Base-by-base conservation (phyloP, 2,888 invertebrate genomes). In the Lasioglossum lativentre region DNA sequence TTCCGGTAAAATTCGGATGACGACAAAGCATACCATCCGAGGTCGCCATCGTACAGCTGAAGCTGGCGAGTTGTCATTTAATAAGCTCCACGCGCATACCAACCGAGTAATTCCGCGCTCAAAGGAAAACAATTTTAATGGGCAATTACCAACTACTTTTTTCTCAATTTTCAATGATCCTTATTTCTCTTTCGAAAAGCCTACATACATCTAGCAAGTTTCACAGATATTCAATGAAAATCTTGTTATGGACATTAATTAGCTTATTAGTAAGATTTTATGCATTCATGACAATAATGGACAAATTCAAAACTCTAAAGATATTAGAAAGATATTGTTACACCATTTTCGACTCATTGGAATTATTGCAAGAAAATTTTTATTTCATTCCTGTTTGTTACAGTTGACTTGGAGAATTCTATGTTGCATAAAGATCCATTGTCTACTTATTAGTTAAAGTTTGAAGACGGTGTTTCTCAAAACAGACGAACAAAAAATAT, bases 1-100 rank as follows among this genome's bases (percentile, higher is more conserved):
- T 23, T 27, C 52, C 30, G 70, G 47, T 30, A 45, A 72, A 71
- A 66, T 79, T 42, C 66, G 52, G n/a, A 40, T 30, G 23, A 70
- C 19, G 10, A 72, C 47, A 52, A 40, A 47, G 59, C 73, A 52
- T 19, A 38, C 63, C 38, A 5, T 40, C 23, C 70, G 23, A 40
- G 40, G 12, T 56, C 27, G 27, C 40, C 6, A 45, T 42, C 6
- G 40, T 23, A 3, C 1, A 63, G 3, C 30, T 63, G 30, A 45
- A 16, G 27, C 27, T 4, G 12, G 23, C 19, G 59, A 40, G 12
- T 10, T 59, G 10, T 38, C 16, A 30, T 75, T 75, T 75, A 75
- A 34, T n/a, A 70, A 70, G n/a, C 40, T n/a, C n/a, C n/a, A 1
- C n/a, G 10, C 19, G 4, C n/a, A 4, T 38, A 34, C 16, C n/a